Percentiles rank a stretch among this genome's conserved stretches.
Conservation (phyloP, 23 tunicate species). For the Halocynthia roretzi region DNA sequence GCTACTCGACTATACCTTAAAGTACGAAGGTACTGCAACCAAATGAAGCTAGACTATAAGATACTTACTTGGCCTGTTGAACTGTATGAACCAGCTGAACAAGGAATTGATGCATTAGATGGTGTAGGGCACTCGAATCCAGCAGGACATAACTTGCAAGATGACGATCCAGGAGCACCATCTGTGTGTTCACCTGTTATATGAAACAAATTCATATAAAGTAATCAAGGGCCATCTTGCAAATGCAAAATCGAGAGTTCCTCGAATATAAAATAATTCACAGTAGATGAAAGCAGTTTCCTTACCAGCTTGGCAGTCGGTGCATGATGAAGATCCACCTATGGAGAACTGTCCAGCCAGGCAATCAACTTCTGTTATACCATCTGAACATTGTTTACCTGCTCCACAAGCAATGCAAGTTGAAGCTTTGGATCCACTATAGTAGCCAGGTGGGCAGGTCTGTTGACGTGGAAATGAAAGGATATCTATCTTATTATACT, state of each 20-base stretch:
- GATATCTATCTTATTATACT: too few species aligned
- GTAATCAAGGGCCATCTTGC: background rate
- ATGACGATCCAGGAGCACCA: constrained; percentile 27
- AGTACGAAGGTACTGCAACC: too few species aligned
- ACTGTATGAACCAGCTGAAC: constrained; percentile 46
- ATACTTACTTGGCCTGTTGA: constrained; percentile 40
- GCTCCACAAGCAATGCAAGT: constrained; percentile 55
- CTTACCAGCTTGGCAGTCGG: constrained; percentile 40
- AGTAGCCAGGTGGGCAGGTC: constrained; percentile 62
- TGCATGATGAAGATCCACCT: constrained; percentile 40
- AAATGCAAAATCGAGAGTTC: background rate
- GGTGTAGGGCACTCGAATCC: constrained; percentile 45
- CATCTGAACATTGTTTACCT: constrained; percentile 33
- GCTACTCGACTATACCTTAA: too few species aligned
- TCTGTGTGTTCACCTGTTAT: constrained; percentile 54
- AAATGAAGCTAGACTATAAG: background rate
- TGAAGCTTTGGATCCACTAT: constrained; percentile 42
- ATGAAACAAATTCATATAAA: background rate
- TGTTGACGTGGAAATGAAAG: background rate
- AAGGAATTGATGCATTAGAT: constrained; percentile 29
- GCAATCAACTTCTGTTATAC: constrained; percentile 23
- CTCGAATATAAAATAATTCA: too few species aligned
- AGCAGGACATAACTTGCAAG: constrained; percentile 56
- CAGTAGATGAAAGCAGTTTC: background rate
- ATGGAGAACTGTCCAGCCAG: constrained; percentile 39